phyloP scores from a whole-genome alignment of 2,797 vertebrate species.

The Urophycis tenuis region DNA sequence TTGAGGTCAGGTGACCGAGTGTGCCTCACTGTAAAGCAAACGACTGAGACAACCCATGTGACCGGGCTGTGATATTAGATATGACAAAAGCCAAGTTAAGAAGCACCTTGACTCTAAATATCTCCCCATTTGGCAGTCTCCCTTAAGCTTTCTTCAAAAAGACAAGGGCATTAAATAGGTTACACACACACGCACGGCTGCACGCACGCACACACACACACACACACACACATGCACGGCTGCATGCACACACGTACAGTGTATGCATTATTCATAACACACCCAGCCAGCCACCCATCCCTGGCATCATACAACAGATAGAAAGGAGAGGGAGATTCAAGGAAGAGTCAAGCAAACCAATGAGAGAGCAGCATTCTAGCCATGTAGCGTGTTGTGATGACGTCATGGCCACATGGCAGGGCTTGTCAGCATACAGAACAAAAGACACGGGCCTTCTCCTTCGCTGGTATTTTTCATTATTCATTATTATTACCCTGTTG shows the following conservation, averaged over 20 bases:
- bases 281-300: neutral
- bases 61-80: neutral
- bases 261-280: neutral
- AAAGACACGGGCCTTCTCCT: conserved; percentile 6
- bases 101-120: conserved; percentile 2
- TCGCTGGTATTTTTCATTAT: neutral
- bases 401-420: conserved; percentile 29
- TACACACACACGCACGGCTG: neutral
- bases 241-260: too few species aligned
- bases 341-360: conserved; percentile 16
- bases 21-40: neutral
- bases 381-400: conserved; percentile 30
- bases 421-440: conserved; percentile 1
- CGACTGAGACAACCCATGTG: neutral
- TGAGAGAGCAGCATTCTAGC: conserved; percentile 1
- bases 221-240: neutral
- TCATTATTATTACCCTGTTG: too few species aligned
- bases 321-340: conserved; percentile 8
- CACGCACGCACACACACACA: neutral
- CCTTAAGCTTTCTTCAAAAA: neutral
- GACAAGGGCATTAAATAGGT: neutral
- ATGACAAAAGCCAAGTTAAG: neutral
- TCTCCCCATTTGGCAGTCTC: neutral
- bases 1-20: neutral
- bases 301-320: neutral